Percentiles rank a stretch among this genome's conserved stretches.
Evolutionary conservation across 1,140 invertebrate genomes (phyloP).

Genomic region (Homarus americanus): DNA sequence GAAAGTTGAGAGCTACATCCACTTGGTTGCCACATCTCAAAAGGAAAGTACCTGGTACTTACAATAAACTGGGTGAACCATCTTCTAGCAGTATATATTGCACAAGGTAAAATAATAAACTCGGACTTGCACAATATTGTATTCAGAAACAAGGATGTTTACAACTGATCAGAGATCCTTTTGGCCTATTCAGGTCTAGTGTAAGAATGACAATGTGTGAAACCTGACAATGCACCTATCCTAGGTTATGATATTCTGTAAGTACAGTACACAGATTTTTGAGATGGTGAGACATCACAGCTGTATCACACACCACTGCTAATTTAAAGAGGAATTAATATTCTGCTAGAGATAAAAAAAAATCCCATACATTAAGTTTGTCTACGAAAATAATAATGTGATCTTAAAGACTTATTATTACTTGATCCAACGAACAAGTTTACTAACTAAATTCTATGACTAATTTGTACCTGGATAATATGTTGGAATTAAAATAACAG

Average conservation of each 20-base stretch:
- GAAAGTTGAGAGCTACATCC: too few species aligned
- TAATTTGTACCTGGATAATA: constrained; percentile 36
- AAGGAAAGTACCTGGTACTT: too few species aligned
- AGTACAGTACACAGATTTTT: background rate
- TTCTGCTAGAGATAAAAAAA: background rate
- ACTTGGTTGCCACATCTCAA: too few species aligned
- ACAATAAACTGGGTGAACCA: too few species aligned
- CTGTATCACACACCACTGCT: background rate
- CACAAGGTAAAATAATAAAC: background rate
- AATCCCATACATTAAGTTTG: background rate
- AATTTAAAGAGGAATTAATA: background rate
- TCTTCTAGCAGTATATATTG: background rate
- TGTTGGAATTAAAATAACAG: too few species aligned
- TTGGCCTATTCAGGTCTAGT: background rate
- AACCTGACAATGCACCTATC: background rate
- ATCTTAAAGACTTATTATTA: background rate
- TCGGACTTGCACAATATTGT: background rate
- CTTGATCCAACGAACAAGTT: background rate
- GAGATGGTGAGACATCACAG: background rate
- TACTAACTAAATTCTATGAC: constrained; percentile 15
- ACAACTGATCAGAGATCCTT: constrained; percentile 12
- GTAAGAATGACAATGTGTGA: background rate
- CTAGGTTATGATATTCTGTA: background rate
- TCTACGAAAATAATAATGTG: background rate
- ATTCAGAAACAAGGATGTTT: constrained; percentile 18